Conservation (phyloP, 2,113 vertebrate species). For the Channa maculata region DNA sequence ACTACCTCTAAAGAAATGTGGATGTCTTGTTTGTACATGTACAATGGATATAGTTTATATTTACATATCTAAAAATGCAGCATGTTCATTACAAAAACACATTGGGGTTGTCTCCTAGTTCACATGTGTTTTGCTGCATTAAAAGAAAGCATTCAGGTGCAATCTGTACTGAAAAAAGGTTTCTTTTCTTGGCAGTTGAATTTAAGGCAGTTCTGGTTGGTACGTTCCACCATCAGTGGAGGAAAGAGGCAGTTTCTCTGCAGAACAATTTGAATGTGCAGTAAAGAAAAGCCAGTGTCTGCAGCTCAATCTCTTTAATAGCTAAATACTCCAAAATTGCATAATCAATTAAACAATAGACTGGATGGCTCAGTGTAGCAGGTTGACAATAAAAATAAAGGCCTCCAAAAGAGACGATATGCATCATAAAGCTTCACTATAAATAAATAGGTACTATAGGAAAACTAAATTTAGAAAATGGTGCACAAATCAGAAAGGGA, state of each 20-base stretch:
- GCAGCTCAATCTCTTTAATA: conserved; percentile 32
- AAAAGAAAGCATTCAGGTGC: conserved; percentile 27
- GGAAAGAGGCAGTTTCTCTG: conserved; percentile 45
- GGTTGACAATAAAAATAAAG: conserved; percentile 33
- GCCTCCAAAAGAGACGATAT: conserved; percentile 30
- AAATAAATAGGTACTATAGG: conserved; percentile 74
- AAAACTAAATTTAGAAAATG: conserved; percentile 35
- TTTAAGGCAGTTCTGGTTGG: conserved; percentile 72
- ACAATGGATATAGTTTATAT: background rate
- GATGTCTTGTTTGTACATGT: conserved; percentile 4
- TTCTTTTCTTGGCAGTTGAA: conserved; percentile 52
- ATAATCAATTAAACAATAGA: conserved; percentile 53
- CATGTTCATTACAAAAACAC: conserved; percentile 36
- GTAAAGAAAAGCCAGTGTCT: conserved; percentile 36
- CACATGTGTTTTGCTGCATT: conserved; percentile 24
- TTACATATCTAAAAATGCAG: conserved; percentile 18
- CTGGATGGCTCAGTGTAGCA: conserved; percentile 79
- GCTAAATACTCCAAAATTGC: conserved; percentile 56
- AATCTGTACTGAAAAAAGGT: conserved; percentile 31
- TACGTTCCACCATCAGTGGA: background rate
- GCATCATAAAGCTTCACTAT: conserved; percentile 46
- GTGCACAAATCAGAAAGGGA: conserved; percentile 1
- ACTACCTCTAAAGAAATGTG: conserved; percentile 1
- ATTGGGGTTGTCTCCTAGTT: conserved; percentile 52
- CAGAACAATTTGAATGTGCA: conserved; percentile 34